Percentiles rank a stretch among this genome's conserved stretches.
phyloP scores from a whole-genome alignment of 2,888 invertebrate species.

The Heliothis peltigera region DNA sequence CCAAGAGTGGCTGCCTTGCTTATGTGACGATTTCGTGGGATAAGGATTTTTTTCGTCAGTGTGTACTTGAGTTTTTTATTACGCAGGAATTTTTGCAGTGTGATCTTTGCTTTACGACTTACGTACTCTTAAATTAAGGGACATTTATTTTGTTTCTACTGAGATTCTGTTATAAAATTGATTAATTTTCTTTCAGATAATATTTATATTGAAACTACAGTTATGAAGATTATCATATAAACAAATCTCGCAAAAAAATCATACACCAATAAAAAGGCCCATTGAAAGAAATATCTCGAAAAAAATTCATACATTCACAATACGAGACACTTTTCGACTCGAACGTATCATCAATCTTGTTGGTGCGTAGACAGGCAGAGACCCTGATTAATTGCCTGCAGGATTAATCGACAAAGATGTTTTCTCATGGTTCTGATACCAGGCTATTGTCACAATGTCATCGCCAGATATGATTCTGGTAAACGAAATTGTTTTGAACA shows the following conservation, averaged over 20 bases:
- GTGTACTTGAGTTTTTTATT: constrained; percentile 42
- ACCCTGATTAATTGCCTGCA: constrained; percentile 59
- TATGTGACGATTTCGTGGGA: constrained; percentile 50
- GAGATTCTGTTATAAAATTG: too few species aligned
- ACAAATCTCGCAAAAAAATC: not conserved
- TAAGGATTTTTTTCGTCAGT: constrained; percentile 46
- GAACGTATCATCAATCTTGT: constrained; percentile 45
- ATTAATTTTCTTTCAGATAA: too few species aligned
- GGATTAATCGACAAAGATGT: constrained; percentile 58
- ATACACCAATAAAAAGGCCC: constrained; percentile 34
- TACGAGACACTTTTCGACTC: constrained; percentile 23
- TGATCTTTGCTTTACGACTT: constrained; percentile 5
- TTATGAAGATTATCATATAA: too few species aligned
- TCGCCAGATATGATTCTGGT: constrained; percentile 53
- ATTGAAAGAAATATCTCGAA: constrained; percentile 17
- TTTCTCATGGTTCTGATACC: constrained; percentile 13
- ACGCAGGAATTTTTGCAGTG: constrained; percentile 22
- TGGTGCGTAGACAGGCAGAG: constrained; percentile 36
- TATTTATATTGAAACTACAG: too few species aligned
- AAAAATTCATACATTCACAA: constrained; percentile 12
- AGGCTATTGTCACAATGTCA: constrained; percentile 54
- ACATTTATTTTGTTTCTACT: too few species aligned
- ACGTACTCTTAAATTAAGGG: too few species aligned
- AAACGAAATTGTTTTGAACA: constrained; percentile 26
- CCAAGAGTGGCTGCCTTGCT: constrained; percentile 56